Base-by-base conservation (phyloP, 1,140 invertebrate species). In the Andricus grossulariae region DNA sequence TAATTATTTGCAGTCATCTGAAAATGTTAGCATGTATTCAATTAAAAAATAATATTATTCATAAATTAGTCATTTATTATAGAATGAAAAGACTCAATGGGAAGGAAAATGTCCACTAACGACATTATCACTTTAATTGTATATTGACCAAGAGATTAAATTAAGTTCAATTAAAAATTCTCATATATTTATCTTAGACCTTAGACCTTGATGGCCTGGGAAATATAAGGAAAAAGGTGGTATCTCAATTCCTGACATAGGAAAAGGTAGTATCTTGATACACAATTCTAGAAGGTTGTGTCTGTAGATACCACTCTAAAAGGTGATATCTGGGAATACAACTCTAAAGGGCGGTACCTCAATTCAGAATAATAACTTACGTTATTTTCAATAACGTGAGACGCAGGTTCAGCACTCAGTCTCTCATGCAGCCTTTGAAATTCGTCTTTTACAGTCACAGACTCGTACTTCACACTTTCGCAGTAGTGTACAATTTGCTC, bases 401-500 rank as follows among this genome's bases (percentile, higher is more conserved):
- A 66, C 8, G 85, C 13, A 51, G 71, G 80, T 72, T 87, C 84
- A 1, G 77, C 49, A 49, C 74, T 78, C 75, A 91, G 82, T 78
- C 86, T 82, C 39, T 88, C 85, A 25, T 87, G 86, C 49, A 89
- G 75, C 76, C 83, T 87, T 74, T 85, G 83, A 81, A 87, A 90
- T 72, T 87, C 85, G n/a, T 88, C 80, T 71, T 91, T 90, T 5
- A 87, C 82, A 10, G 81, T 57, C 2, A 88, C 82, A n/a, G 85
- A 54, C 66, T 90, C 89, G 60, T 86, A 90, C 25, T 91, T 89
- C 6, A 89, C 83, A 60, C 82, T 87, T 57, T 89, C 84, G 70
- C 86, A 89, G 39, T 88, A 91, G 74, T 90, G 88, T 7, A 90
- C 87, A 39, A 90, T 90, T 77, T 88, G 86, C 49, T 87, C 85